phyloP scores from a whole-genome alignment of 2,113 vertebrate species.

The Numida meleagris region DNA sequence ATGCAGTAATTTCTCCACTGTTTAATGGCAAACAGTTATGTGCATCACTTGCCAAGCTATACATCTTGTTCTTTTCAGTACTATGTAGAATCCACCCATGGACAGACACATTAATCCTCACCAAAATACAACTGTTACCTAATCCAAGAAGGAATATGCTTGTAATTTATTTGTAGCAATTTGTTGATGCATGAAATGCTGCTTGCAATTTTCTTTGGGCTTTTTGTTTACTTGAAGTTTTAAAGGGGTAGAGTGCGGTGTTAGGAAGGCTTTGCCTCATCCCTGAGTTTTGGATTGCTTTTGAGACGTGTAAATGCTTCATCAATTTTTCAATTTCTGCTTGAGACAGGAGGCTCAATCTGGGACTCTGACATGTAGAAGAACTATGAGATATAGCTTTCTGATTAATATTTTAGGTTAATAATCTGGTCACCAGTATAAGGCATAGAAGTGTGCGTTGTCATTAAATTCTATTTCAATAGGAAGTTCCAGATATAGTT shows the following conservation, averaged over 20 bases:
- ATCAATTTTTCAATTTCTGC: not conserved
- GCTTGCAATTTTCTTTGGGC: not conserved
- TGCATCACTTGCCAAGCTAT: conserved; percentile 19
- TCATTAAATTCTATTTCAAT: conserved; percentile 33
- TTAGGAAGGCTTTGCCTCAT: not conserved
- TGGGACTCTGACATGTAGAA: not conserved
- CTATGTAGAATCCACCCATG: not conserved
- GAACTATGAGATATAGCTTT: conserved; percentile 1
- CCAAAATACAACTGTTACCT: not conserved
- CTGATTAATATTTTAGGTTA: conserved; percentile 48
- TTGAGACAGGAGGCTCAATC: not conserved
- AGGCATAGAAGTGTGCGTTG: not conserved
- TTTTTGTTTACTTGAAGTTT: not conserved
- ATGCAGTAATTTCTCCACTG: conserved; percentile 21
- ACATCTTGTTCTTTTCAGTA: conserved; percentile 22
- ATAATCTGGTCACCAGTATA: conserved; percentile 22
- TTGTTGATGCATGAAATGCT: not conserved
- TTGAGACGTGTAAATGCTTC: not conserved
- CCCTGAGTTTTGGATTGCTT: conserved; percentile 8
- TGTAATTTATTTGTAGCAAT: not conserved
- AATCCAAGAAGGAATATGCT: not conserved
- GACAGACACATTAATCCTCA: not conserved
- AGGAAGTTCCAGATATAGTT: not conserved
- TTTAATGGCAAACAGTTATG: conserved; percentile 52
- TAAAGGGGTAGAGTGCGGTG: not conserved